Evolutionary conservation across 2,888 invertebrate genomes (phyloP), one percentile per base, ranked within the genome.

Genomic region (Cabera pusaria): DNA sequence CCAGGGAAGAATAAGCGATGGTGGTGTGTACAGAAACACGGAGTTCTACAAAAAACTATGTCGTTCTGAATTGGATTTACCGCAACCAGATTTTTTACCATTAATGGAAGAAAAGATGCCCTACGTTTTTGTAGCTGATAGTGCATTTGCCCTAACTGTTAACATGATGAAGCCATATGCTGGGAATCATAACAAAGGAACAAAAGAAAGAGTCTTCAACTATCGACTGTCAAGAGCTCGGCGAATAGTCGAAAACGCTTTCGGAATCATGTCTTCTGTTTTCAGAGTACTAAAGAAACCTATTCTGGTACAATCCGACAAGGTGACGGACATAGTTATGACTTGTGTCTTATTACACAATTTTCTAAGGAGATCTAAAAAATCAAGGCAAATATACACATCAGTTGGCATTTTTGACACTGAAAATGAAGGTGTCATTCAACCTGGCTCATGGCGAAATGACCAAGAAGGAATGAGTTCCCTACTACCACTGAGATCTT

Each of bases 201-300:
- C 11, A 31, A 31, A 21, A 7, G 31, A 38, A 29, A 9, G 8
- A 22, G 8, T 29, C 21, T 28, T 44, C 24, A 36, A 36, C 27
- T 42, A 42, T 19, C 31, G 36, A 6, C 20, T 42, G 6, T 18
- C 18, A 18, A 27, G 33, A 24, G 37, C 37, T 16, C 20, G 37
- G 12, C 22, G 33, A 23, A 34, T 14, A 14, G 20, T 18, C 16
- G 43, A 48, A 44, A 40, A 40, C 37, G 36, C 33, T 20, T 41
- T 45, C 23, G 41, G 37, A 9, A 45, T 41, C 18, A 7, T 41
- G 22, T 20, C 20, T 22, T 6, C 18, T n/a, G 16, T 19, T 23
- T 45, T 34, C 17, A 6, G 34, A 29, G 29, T 41, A 11, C 27
- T 41, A 28, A 22, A 18, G 10, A 21, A 31, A 25, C 21, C 25